A percentile compares a stretch with the other conserved stretches of the same genome.
phyloP scores from a whole-genome alignment of 2,888 invertebrate species.

The Andrena chrysosceles region DNA sequence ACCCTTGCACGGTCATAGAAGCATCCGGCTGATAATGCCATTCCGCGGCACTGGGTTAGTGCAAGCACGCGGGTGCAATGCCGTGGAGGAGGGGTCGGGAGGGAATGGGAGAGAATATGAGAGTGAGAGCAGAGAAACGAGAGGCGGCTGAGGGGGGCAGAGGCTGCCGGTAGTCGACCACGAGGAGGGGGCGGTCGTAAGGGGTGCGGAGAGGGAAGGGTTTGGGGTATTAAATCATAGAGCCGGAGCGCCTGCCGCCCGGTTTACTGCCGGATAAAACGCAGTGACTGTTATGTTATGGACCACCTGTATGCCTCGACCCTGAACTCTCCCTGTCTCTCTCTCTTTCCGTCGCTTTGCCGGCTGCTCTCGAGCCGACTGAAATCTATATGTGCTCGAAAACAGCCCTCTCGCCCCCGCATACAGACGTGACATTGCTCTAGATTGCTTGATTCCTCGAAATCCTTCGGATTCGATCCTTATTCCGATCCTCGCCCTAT shows the following conservation, averaged over 20 bases:
- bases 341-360: conserved; percentile 62
- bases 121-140: conserved; percentile 38
- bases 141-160: conserved; percentile 24
- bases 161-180: conserved; percentile 56
- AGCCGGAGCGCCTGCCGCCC: conserved; percentile 83
- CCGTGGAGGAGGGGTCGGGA: conserved; percentile 54
- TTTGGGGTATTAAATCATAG: conserved; percentile 84
- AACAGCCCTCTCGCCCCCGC: conserved; percentile 67
- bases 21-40: conserved; percentile 74
- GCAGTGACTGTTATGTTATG: conserved; percentile 85
- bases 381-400: conserved; percentile 79
- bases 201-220: conserved; percentile 71
- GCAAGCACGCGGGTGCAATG: conserved; percentile 76
- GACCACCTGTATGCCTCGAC: conserved; percentile 85
- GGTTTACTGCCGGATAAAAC: conserved; percentile 85
- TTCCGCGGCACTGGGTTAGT: conserved; percentile 77
- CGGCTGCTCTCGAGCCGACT: conserved; percentile 69
- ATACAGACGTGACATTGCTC: conserved; percentile 51
- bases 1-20: conserved; percentile 63
- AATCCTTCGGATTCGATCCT: neutral
- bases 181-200: conserved; percentile 65
- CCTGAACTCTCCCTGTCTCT: conserved; percentile 78
- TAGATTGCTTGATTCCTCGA: conserved; percentile 46
- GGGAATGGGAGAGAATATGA: conserved; percentile 12
- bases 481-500: neutral